Evolutionary conservation across 2,797 vertebrate species (phyloP), one percentile per base, ranked within the genome.

Genomic region (Syngnathus rostellatus): DNA sequence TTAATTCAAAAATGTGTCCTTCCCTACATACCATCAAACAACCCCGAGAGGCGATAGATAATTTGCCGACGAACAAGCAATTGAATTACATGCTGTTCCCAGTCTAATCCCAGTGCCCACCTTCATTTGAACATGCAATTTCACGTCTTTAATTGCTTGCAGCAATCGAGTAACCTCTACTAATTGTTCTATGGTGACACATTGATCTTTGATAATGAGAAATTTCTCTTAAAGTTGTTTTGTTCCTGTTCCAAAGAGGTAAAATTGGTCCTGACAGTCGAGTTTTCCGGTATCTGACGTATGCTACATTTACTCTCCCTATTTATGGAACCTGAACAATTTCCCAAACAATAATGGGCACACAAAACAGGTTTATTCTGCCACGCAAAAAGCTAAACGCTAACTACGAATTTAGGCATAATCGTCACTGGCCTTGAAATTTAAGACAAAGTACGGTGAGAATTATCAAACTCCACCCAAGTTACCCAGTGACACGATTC

Each of bases 21-120:
- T 60, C 46, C 62, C 55, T 68, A 41, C 21, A 43, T 60, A 45
- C 31, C 62, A 68, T 77, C 58, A 75, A 72, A 77, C 76, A 73
- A 71, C 59, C 68, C 43, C 0, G 1, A 72, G 60, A 76, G 62
- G 67, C 25, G 12, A 64, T 19, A 67, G 58, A 83, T 81, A 65
- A 77, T 79, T 81, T 78, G 62, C 62, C 63, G 67, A 70, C 74
- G 83, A 78, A 82, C 61, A 63, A 82, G 76, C 77, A 80, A 81
- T 86, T 85, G 77, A 79, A 84, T 81, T 71, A 75, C 87, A 80
- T 85, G 62, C 71, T 85, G 76, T 83, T 84, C 72, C 57, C 59
- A 57, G 50, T 77, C 68, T 84, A 79, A 83, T 81, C 74, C 70
- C 55, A 68, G 69, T 64, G 73, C 75, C 72, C 59, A 65, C 31